Percentiles rank a stretch among this genome's conserved stretches.
These are phyloP conservation scores for Plotosus lineatus DNA, from an alignment of 2,113 vertebrate species.

Conservation along the genomic window DNA sequence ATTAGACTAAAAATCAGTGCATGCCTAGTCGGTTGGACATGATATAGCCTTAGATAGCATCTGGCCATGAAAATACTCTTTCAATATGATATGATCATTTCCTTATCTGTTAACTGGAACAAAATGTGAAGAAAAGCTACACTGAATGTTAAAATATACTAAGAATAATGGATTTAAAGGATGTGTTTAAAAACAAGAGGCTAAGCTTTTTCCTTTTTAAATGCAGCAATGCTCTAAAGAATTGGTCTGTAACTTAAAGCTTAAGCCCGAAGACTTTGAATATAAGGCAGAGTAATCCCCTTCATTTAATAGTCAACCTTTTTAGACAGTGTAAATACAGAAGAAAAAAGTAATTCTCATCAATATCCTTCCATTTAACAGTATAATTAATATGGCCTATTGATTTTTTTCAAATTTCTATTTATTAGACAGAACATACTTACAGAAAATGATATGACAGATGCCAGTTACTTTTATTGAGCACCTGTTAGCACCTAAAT, in stretches of 20 bases:
- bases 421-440: constrained; percentile 25
- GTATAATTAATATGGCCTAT: constrained; percentile 72
- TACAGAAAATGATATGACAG: constrained; percentile 39
- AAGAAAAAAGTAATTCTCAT: constrained; percentile 58
- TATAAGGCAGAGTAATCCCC: constrained; percentile 75
- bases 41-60: constrained; percentile 50
- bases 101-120: constrained; percentile 20
- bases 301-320: constrained; percentile 51
- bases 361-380: constrained; percentile 71
- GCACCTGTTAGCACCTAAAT: constrained; percentile 72
- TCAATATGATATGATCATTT: constrained; percentile 28
- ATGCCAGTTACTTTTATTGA: constrained; percentile 69
- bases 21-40: constrained; percentile 34
- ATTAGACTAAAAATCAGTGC: constrained; percentile 67
- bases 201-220: constrained; percentile 63
- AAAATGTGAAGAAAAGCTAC: constrained; percentile 17
- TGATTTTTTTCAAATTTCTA: constrained; percentile 56
- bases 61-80: constrained; percentile 69
- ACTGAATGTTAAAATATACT: constrained; percentile 16
- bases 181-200: constrained; percentile 29
- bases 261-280: constrained; percentile 68
- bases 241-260: constrained; percentile 62
- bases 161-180: constrained; percentile 1
- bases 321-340: constrained; percentile 27
- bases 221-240: constrained; percentile 65